Evolutionary conservation across 2,888 invertebrate genomes (phyloP).

Genomic region (Trachelus troglodyta): DNA sequence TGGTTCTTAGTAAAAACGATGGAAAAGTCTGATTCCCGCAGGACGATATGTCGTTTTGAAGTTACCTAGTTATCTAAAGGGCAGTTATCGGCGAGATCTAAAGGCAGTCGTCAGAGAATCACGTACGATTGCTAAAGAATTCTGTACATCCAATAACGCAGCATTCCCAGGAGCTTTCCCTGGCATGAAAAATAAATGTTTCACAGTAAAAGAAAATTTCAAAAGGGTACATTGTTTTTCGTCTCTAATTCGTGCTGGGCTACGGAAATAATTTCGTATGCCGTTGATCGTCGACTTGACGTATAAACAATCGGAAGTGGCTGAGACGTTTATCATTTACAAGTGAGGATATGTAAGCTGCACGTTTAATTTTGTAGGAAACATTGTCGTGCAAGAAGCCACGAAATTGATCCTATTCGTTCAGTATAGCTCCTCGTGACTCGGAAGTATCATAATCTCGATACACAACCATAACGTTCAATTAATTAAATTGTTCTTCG

Average conservation of each 20-base stretch:
- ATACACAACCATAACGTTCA: not conserved
- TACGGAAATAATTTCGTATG: not conserved
- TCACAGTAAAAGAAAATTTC: not conserved
- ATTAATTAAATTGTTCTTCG: not conserved
- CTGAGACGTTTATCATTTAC: not conserved
- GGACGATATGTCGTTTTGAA: not conserved
- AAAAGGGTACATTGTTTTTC: not conserved
- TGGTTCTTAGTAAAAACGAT: not conserved
- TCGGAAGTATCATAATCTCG: not conserved
- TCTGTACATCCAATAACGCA: not conserved
- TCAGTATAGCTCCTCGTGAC: not conserved
- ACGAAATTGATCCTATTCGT: not conserved
- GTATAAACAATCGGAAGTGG: not conserved
- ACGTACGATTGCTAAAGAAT: not conserved
- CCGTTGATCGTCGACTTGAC: not conserved
- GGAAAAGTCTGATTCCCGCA: not conserved
- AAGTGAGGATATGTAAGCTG: not conserved
- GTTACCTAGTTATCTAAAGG: not conserved
- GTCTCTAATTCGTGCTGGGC: not conserved
- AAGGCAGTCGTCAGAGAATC: not conserved
- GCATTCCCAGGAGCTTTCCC: not conserved
- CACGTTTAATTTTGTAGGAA: not conserved
- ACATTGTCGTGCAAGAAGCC: not conserved
- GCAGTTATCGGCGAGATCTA: not conserved
- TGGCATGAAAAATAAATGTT: not conserved